Base-by-base conservation (phyloP, 2,888 invertebrate genomes). In the Caenorhabditis becei region DNA sequence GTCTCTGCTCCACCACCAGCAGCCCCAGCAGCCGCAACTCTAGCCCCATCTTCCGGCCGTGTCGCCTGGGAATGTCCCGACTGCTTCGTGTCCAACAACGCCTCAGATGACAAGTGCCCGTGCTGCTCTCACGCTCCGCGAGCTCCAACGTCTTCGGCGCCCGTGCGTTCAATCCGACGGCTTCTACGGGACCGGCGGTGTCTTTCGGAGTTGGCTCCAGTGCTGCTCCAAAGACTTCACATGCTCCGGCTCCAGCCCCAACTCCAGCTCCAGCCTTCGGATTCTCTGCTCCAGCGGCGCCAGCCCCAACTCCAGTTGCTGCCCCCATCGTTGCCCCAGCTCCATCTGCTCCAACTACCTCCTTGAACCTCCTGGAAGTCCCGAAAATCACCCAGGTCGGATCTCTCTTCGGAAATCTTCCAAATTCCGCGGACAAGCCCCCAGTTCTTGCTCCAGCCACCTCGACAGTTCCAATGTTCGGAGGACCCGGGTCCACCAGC, bases 21-120 rank as follows among this genome's bases (percentile, higher is more conserved):
- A n/a, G 32, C 56, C 32, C 53, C 53, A 53, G 53, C 8, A 47
- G 11, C 35, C 16, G 24, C 62, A 1, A 56, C 54, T 37, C 32
- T 63, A 20, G 26, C 24, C 11, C n/a, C 62, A n/a, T 32, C 59
- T 51, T 28, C 72, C n/a, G 59, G 44, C n/a, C 63, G 81, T 37
- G 81, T 67, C n/a, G 71, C 35, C 16, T 83, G 83, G 83, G 49
- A 59, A 0, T 83, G 83, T 41, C 72, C 74, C 0, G 69, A 70
- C 11, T 83, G 83, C 56, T 56, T 74, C 18, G 80, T 83, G 11
- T 20, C 8, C 5, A 80, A 80, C 59, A 74, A 80, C 44, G 75
- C 74, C 16, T 59, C 74, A 16, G 71, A 66, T 44, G 79, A 70
- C 49, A 78, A 67, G 20, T 83, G 83, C 28, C 35, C 37, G 10